Evolutionary conservation across 2,113 vertebrate species (phyloP).

Genomic region (Phodopus roborovskii): DNA sequence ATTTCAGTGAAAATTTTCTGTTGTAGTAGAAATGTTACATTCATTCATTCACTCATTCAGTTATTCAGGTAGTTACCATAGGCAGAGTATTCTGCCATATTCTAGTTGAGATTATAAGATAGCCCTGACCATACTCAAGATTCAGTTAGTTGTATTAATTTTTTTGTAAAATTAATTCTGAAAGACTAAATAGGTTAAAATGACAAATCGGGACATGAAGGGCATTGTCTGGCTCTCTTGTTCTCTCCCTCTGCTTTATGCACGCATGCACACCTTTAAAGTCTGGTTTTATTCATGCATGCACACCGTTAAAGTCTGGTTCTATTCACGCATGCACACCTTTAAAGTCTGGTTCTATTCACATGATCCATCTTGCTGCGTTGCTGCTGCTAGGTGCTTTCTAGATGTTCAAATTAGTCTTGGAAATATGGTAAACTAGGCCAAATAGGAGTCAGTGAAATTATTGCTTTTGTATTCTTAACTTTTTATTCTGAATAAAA

Average conservation of each 20-base stretch:
- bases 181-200: neutral
- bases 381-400: neutral
- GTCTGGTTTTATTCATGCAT: neutral
- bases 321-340: neutral
- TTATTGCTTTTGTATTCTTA: neutral
- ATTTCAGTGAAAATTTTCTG: conserved; percentile 28
- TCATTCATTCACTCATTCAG: conserved; percentile 16
- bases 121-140: conserved; percentile 19
- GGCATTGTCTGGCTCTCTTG: neutral
- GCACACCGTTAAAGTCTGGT: neutral
- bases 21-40: neutral
- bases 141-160: neutral
- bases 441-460: neutral
- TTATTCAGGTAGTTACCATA: neutral
- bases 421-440: neutral
- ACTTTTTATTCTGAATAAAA: neutral
- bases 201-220: neutral
- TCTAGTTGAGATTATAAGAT: neutral
- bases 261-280: neutral
- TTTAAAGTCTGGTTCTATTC: neutral
- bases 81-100: neutral
- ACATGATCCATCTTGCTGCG: neutral
- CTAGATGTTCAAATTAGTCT: neutral
- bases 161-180: neutral
- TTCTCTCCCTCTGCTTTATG: neutral